phyloP scores from a whole-genome alignment of 53 echinoderm and acorn worm species.

The Pentamera pediparva region DNA sequence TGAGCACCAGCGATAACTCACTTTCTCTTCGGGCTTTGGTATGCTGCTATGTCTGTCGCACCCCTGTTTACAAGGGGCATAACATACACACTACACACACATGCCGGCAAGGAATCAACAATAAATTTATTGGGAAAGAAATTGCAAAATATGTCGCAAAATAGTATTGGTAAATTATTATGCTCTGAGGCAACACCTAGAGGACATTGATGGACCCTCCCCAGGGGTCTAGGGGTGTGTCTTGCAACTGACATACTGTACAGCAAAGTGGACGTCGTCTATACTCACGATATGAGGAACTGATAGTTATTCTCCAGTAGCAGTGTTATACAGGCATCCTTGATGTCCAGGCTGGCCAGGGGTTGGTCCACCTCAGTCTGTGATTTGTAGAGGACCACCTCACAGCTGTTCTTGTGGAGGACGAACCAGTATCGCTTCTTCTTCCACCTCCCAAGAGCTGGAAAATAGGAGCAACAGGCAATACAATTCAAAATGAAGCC shows the following conservation, averaged over 20 bases:
- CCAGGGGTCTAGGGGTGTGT: neutral
- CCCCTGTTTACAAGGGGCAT: too few relatives aligned
- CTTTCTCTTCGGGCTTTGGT: too few relatives aligned
- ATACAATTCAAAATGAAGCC: neutral
- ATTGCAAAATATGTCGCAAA: too few relatives aligned
- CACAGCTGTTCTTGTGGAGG: conserved; percentile 65
- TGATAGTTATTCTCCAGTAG: conserved; percentile 82
- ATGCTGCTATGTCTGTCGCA: too few relatives aligned
- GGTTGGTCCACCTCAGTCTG: conserved; percentile 54
- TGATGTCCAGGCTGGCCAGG: conserved; percentile 70
- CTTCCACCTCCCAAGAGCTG: conserved; percentile 92
- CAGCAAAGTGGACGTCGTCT: neutral
- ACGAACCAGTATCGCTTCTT: conserved; percentile 94
- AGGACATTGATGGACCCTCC: neutral
- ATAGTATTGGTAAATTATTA: neutral
- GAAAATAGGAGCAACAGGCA: too few relatives aligned
- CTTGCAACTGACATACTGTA: neutral
- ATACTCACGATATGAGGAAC: conserved; percentile 85
- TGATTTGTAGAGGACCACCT: conserved; percentile 74
- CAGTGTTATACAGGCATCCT: conserved; percentile 86
- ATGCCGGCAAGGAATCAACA: too few relatives aligned
- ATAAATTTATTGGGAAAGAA: too few relatives aligned
- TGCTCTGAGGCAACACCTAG: neutral
- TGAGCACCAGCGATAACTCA: too few relatives aligned
- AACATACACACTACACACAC: too few relatives aligned